A percentile compares a stretch with the other conserved stretches of the same genome.
Evolutionary conservation across 2,888 invertebrate species (phyloP).

Genomic region (Trachelus tabidus): DNA sequence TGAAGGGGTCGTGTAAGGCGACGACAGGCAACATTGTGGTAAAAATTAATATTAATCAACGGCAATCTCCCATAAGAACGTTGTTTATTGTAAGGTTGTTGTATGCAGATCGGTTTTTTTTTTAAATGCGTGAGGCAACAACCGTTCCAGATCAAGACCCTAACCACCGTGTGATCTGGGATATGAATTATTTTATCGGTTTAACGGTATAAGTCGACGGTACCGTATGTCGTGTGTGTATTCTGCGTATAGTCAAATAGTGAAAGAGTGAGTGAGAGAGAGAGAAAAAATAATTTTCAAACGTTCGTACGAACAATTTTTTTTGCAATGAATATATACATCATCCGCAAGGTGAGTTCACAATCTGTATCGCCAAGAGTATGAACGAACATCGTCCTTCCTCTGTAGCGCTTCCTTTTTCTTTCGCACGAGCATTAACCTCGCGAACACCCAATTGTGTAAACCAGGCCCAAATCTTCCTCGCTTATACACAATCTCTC

Average conservation of each 20-base stretch:
- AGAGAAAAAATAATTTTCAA: not conserved
- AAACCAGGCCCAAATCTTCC: not conserved
- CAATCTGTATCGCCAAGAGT: not conserved
- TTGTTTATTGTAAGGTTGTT: not conserved
- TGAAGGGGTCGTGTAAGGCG: not conserved
- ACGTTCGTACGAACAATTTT: not conserved
- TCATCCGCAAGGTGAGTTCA: not conserved
- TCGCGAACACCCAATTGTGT: not conserved
- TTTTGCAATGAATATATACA: not conserved
- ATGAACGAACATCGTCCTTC: not conserved
- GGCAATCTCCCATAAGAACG: not conserved
- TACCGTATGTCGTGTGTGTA: not conserved
- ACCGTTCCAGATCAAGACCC: constrained; percentile 21
- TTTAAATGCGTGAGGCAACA: not conserved
- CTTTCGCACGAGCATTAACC: constrained; percentile 30
- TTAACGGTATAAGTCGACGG: constrained; percentile 24
- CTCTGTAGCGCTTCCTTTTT: constrained; percentile 7
- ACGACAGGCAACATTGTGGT: not conserved
- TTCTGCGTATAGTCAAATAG: not conserved
- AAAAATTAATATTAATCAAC: constrained; percentile 41
- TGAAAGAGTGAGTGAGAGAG: no score
- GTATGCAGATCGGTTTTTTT: constrained; percentile 9
- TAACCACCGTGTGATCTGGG: constrained; percentile 16
- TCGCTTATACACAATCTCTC: not conserved
- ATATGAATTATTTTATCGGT: constrained; percentile 32